Evolutionary conservation across 2,888 invertebrate species (phyloP).

Genomic region (Phragmatobia fuliginosa): DNA sequence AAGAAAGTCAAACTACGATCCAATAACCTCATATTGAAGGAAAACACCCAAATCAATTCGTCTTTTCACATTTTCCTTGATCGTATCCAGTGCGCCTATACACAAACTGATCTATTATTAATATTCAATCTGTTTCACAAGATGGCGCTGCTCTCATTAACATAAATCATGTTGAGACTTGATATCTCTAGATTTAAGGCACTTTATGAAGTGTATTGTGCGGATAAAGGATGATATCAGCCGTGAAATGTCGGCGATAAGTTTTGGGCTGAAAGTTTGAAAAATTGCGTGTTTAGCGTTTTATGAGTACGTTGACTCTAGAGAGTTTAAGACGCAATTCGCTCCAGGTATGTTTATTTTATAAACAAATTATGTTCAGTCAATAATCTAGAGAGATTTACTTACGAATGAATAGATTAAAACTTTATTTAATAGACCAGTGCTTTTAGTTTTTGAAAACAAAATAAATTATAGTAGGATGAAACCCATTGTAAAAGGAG

Average conservation of each 20-base stretch:
- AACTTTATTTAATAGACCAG: no score
- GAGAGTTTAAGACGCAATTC: neutral
- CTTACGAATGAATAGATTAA: no score
- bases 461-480: no score
- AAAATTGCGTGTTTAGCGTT: constrained; percentile 9
- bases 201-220: constrained; percentile 46
- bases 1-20: constrained; percentile 19
- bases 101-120: constrained; percentile 63
- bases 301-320: neutral
- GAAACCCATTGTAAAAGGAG: no score
- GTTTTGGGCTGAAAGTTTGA: constrained; percentile 9
- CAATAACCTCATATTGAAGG: constrained; percentile 15
- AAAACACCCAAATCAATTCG: constrained; percentile 25
- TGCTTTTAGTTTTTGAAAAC: no score
- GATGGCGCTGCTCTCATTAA: constrained; percentile 66
- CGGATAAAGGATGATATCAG: constrained; percentile 19
- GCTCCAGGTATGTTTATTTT: neutral
- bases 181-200: constrained; percentile 31
- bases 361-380: neutral
- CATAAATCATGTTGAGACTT: constrained; percentile 64
- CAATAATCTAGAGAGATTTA: no score
- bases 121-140: constrained; percentile 70
- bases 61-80: constrained; percentile 22
- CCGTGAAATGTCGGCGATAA: constrained; percentile 17
- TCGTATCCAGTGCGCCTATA: constrained; percentile 46